Conservation (phyloP, 1,140 invertebrate genomes). For the Drosophila elegans region DNA sequence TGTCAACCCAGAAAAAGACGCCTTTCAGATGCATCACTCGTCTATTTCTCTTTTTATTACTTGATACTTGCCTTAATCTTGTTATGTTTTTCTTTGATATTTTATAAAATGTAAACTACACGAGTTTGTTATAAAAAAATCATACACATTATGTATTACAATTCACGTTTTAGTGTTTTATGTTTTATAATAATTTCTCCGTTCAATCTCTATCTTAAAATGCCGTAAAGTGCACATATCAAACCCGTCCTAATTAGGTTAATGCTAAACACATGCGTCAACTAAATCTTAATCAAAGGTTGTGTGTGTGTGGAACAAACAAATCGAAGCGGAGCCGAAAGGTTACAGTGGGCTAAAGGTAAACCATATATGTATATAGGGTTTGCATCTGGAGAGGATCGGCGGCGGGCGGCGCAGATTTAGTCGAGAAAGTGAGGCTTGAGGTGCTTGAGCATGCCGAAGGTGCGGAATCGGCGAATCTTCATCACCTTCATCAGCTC, state of each 20-base stretch:
- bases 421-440: conserved; percentile 95
- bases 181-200: neutral
- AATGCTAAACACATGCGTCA: conserved; percentile 68
- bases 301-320: conserved; percentile 22
- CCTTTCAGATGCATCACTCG: conserved; percentile 73
- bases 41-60: conserved; percentile 70
- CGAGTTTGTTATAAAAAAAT: conserved; percentile 53
- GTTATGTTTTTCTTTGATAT: conserved; percentile 63
- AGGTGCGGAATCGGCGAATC: conserved; percentile 95
- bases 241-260: conserved; percentile 69
- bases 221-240: conserved; percentile 71
- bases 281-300: conserved; percentile 58
- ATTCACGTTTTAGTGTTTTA: neutral
- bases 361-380: conserved; percentile 28
- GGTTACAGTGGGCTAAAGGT: conserved; percentile 7
- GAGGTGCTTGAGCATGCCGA: conserved; percentile 98
- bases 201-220: conserved; percentile 61
- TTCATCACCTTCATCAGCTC: conserved; percentile 95
- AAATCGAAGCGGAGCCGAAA: conserved; percentile 59
- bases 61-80: conserved; percentile 75
- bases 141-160: conserved; percentile 42
- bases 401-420: conserved; percentile 29
- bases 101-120: conserved; percentile 70
- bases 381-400: conserved; percentile 67
- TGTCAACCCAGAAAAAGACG: neutral